A percentile compares a stretch with the other conserved stretches of the same genome.
Evolutionary conservation across 2,888 invertebrate genomes (phyloP).

Genomic region (Plebejus argus): DNA sequence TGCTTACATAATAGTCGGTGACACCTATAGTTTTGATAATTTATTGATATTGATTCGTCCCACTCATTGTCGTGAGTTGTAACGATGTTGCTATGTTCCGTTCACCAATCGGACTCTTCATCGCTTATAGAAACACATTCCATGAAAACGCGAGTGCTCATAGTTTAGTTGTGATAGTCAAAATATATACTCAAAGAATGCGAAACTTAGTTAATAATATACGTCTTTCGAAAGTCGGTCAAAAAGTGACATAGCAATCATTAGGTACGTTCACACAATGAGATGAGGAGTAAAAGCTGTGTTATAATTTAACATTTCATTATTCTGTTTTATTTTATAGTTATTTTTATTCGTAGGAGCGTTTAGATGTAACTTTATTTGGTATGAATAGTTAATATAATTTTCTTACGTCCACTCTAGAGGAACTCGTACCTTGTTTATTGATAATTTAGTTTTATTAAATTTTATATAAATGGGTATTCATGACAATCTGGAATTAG

Average conservation of each 20-base stretch:
- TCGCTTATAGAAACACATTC: slow-evolving; percentile 64
- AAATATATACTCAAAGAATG: slow-evolving; percentile 43
- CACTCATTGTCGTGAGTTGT: slow-evolving; percentile 65
- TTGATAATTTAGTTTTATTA: slow-evolving; percentile 68
- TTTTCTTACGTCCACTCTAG: slow-evolving; percentile 70
- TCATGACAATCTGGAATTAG: slow-evolving; percentile 69
- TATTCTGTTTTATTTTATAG: slow-evolving; percentile 80
- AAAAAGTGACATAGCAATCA: slow-evolving; percentile 57
- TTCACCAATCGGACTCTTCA: slow-evolving; percentile 47
- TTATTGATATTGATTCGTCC: slow-evolving; percentile 58
- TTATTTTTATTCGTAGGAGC: slow-evolving; percentile 76
- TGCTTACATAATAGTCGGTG: slow-evolving; percentile 1
- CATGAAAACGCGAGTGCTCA: slow-evolving; percentile 67
- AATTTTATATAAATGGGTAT: slow-evolving; percentile 74
- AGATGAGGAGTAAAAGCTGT: slow-evolving; percentile 75
- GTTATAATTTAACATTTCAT: slow-evolving; percentile 80
- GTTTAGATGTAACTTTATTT: slow-evolving; percentile 80
- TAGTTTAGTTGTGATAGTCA: slow-evolving; percentile 55
- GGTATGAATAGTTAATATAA: slow-evolving; percentile 71
- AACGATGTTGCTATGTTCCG: slow-evolving; percentile 74
- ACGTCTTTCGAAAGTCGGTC: not conserved
- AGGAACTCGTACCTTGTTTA: slow-evolving; percentile 76
- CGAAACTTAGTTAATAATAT: slow-evolving; percentile 1
- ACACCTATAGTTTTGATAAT: slow-evolving; percentile 53
- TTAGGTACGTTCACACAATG: slow-evolving; percentile 62